Base-by-base conservation (phyloP, 2,113 vertebrate genomes). In the Spilogale gracilis region DNA sequence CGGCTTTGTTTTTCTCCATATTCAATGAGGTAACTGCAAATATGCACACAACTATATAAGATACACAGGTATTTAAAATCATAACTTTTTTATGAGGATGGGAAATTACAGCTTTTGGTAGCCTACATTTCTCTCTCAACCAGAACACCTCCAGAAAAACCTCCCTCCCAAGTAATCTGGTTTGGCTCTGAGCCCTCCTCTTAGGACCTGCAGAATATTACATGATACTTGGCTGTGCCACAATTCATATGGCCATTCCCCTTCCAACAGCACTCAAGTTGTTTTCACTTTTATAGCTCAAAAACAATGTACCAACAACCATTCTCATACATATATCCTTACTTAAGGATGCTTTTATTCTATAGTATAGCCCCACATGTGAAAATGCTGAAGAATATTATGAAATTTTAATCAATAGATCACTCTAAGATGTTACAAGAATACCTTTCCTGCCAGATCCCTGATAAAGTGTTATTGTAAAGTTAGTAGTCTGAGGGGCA, bases 161-260 rank as follows among this genome's bases (percentile, higher is more conserved):
- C 43, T n/a, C 48, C 20, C 30, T 38, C 56, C 27, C 52, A 82
- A 9, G 30, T 88, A 58, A 80, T 50, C 9, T 43, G 25, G 9
- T 2, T 79, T 20, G 69, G 60, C 50, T 87, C 52, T 60, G 10
- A 92, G 16, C 8, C 65, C 52, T 86, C 63, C 25, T 48, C 54
- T 48, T 23, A 54, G 27, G 63, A 20, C 14, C 56, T 54, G 11
- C 58, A 16, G 17, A 80, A 45, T 6, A 63, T 43, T 25, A 8
- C 6, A 8, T 0, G 0, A 23, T 10, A 87, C 9, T 14, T 2
- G 17, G 50, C 50, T 78, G 6, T 23, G 56, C 17, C 52, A 25
- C 58, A 56, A 20, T 83, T 74, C 17, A 83, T 54, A 52, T 0
- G 4, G 13, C 6, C 12, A 43, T 52, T 30, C 87, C 67, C 38